Percentiles rank a stretch among this genome's conserved stretches.
Evolutionary conservation across 1,140 invertebrate genomes (phyloP).

Genomic region (Musca vetustissima): DNA sequence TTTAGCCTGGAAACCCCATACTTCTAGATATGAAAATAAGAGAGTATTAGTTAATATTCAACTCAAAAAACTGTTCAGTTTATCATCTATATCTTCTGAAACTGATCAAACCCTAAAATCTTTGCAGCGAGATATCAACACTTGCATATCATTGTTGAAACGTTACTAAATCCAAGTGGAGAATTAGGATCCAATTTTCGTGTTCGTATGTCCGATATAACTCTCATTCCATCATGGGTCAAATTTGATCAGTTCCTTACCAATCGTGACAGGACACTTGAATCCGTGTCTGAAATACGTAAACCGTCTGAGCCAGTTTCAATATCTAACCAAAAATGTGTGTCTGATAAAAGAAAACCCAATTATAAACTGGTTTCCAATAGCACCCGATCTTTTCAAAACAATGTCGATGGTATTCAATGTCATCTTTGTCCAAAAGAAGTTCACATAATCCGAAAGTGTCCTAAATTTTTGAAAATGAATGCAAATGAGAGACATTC

Average conservation of each 20-base stretch:
- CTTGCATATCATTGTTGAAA: background rate
- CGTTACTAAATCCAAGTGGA: background rate
- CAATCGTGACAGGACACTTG: slow-evolving; percentile 29
- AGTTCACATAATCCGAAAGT: background rate
- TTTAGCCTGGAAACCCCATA: background rate
- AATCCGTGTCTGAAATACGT: background rate
- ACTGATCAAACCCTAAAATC: background rate
- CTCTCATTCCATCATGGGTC: background rate
- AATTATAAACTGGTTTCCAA: background rate
- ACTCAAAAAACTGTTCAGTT: background rate
- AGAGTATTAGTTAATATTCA: background rate
- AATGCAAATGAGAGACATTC: no score
- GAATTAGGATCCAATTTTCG: background rate
- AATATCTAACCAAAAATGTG: no score
- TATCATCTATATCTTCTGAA: background rate
- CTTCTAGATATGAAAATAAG: background rate
- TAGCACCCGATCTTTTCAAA: background rate
- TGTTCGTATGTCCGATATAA: background rate
- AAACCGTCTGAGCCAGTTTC: background rate
- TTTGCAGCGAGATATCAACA: background rate
- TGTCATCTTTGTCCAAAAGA: background rate
- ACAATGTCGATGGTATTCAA: background rate
- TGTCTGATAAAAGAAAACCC: no score
- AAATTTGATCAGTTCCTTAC: background rate
- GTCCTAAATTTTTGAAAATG: background rate